A percentile compares a stretch with the other conserved stretches of the same genome.
phyloP scores from a whole-genome alignment of 1,140 invertebrate genomes.

The Drosophila malerkotliana region DNA sequence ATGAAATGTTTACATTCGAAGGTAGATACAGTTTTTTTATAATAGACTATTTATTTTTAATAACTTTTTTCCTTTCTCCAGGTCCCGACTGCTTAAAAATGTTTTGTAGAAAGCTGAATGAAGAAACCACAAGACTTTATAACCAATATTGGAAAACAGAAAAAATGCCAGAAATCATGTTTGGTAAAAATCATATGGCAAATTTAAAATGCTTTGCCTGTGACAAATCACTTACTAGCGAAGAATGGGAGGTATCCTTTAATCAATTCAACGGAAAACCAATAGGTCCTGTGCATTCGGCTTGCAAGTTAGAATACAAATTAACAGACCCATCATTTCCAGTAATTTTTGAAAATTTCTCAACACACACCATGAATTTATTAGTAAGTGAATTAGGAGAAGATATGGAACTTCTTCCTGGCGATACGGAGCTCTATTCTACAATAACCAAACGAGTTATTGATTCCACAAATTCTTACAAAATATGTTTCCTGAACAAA shows the following conservation, averaged over 20 bases:
- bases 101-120: neutral
- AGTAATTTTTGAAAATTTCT: conserved; percentile 13
- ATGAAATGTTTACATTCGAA: conserved; percentile 4
- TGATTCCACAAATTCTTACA: neutral
- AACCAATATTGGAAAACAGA: conserved; percentile 8
- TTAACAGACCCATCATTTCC: conserved; percentile 1
- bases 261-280: conserved; percentile 4
- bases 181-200: neutral
- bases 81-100: conserved; percentile 1
- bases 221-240: neutral
- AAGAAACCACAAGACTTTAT: neutral
- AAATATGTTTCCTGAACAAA: neutral
- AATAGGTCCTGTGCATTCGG: neutral
- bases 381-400: conserved; percentile 1
- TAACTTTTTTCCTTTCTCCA: neutral
- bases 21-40: neutral
- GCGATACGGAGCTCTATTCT: conserved; percentile 1
- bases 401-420: neutral
- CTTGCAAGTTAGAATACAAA: neutral
- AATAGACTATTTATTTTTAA: no score
- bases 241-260: neutral
- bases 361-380: neutral
- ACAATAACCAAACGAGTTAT: neutral
- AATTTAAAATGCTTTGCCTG: neutral
- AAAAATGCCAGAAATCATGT: neutral